A percentile compares a stretch with the other conserved stretches of the same genome.
Conservation (phyloP, 2,113 vertebrate species). For the Grammomys surdaster region DNA sequence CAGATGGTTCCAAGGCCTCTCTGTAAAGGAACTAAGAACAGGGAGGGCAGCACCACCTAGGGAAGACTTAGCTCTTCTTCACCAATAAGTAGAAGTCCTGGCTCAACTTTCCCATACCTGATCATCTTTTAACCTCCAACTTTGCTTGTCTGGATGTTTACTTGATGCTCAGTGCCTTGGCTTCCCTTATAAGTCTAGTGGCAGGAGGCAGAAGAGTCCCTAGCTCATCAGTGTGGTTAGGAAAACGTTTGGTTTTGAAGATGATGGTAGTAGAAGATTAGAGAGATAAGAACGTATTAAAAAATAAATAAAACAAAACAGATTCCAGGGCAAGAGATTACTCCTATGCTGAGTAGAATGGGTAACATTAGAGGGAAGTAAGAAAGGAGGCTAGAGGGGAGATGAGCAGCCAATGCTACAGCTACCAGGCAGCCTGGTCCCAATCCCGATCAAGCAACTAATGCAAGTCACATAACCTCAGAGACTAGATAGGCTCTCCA, state of each 20-base stretch:
- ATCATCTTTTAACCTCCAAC: conserved; percentile 30
- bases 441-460: conserved; percentile 78
- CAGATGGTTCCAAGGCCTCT: conserved; percentile 33
- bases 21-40: conserved; percentile 32
- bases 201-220: conserved; percentile 25
- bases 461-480: conserved; percentile 71
- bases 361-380: conserved; percentile 43
- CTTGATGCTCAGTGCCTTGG: conserved; percentile 41
- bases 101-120: conserved; percentile 31
- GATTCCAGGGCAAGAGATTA: conserved; percentile 69
- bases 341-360: conserved; percentile 30
- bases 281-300: conserved; percentile 63
- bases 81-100: conserved; percentile 12
- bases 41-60: background rate
- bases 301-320: background rate
- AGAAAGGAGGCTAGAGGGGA: conserved; percentile 57
- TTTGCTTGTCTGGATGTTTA: conserved; percentile 43
- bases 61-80: conserved; percentile 44
- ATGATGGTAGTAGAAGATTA: conserved; percentile 55
- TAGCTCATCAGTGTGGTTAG: conserved; percentile 48
- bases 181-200: conserved; percentile 7
- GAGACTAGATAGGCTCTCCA: conserved; percentile 65
- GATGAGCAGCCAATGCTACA: conserved; percentile 76
- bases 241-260: conserved; percentile 65
- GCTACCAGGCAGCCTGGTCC: conserved; percentile 77